Base-by-base conservation (phyloP, 2,797 vertebrate species). In the Vespertilio murinus region DNA sequence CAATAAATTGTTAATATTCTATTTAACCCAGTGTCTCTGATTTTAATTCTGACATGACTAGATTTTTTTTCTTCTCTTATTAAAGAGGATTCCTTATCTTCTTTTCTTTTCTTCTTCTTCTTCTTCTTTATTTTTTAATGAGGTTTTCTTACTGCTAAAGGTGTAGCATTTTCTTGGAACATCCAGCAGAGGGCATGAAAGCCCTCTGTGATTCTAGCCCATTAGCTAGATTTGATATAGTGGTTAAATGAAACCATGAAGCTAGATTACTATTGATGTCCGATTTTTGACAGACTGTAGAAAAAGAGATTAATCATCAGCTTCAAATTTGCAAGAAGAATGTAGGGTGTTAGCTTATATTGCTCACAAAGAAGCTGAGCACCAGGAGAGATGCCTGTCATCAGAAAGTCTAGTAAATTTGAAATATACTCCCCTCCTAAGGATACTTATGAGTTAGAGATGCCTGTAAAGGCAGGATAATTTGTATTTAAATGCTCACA, bases 141-240 rank as follows among this genome's bases (percentile, higher is more conserved):
- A 59, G 42, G 2, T 35, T 59, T 82, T 84, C 85, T 90, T 78
- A 30, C 5, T 52, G 18, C 8, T 70, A 16, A 73, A 52, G 20
- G 30, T 96, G 77, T 91, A 92, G 94, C 30, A 74, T n/a, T 85
- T 95, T 85, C 75, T 40, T 20, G 75, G 30, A 81, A 38, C 25
- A 45, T 81, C 95, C 97, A 97, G 93, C 91, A 97, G 96, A 93
- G 94, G 96, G 94, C 97, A 91, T 95, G 86, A 97, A 52, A 97
- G 69, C 52, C 87, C 96, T 49, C 52, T 61, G 45, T 40, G 35
- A 71, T n/a, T 85, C 67, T 10, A 82, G 10, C 9, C 67, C 75
- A 71, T 80, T 65, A 61, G 28, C 38, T 81, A 30, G 12, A 65
- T 86, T 93, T 56, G 33, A 95, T 73, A 70, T 89, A 81, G 77